These are phyloP conservation scores for Melipona beecheii DNA, from an alignment of 2,888 invertebrate species.

Conservation along the genomic window DNA sequence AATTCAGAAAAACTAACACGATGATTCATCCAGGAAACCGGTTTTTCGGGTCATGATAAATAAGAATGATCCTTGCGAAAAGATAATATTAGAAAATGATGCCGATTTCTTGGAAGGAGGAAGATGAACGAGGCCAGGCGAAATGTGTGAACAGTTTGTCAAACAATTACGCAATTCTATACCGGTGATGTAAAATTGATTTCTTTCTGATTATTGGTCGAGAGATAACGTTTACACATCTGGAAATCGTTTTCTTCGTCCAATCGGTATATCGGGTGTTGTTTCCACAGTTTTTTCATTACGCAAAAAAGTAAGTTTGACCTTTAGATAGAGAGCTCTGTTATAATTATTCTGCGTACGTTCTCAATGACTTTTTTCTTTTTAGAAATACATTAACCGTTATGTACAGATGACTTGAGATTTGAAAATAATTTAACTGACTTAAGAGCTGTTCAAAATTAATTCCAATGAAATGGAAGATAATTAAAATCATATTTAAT, in stretches of 20 bases:
- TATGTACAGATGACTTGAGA: no score
- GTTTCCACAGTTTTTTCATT: not conserved
- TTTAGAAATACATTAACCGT: no score
- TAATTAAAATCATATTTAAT: not conserved
- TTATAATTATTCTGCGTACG: no score
- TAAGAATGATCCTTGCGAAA: not conserved
- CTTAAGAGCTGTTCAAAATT: no score
- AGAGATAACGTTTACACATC: not conserved
- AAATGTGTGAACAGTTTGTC: conserved; percentile 9
- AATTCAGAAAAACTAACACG: not conserved
- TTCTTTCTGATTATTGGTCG: conserved; percentile 4
- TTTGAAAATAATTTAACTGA: no score
- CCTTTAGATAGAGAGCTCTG: no score
- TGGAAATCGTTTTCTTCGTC: not conserved
- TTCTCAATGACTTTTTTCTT: no score
- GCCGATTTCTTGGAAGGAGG: not conserved
- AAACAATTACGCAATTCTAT: conserved; percentile 5
- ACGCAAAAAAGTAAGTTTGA: not conserved
- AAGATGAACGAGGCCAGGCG: conserved; percentile 4
- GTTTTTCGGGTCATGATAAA: not conserved
- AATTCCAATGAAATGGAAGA: no score
- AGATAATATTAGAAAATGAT: conserved; percentile 9
- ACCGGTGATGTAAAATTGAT: not conserved
- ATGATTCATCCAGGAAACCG: conserved; percentile 2
- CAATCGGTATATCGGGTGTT: no score